A percentile compares a stretch with the other conserved stretches of the same genome.
Conservation (phyloP, 37 sponge, comb jelly and placozoan genomes). For the Spongilla lacustris region DNA sequence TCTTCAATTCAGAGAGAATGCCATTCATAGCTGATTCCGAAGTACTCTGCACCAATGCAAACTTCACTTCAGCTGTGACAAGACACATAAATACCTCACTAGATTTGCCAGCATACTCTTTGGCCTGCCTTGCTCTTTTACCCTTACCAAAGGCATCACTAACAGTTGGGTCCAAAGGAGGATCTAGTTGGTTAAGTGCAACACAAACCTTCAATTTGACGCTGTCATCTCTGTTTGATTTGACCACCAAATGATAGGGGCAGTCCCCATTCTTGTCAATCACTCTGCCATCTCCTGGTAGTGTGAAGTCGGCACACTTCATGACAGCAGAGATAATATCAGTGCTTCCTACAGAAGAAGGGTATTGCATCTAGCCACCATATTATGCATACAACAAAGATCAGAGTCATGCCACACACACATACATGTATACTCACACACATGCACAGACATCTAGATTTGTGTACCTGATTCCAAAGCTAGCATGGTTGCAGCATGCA, state of each 20-base stretch:
- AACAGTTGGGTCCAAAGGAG: not conserved
- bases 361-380: no score
- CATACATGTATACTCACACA: not conserved
- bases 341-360: not conserved
- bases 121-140: not conserved
- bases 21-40: not conserved
- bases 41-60: not conserved
- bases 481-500: conserved; percentile 13
- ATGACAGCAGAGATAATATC: not conserved
- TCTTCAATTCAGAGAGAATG: not conserved
- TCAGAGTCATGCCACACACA: not conserved
- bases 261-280: not conserved
- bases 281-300: not conserved
- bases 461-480: conserved; percentile 66
- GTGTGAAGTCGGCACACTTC: not conserved
- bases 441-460: not conserved
- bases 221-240: not conserved
- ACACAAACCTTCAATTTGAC: conserved; percentile 17
- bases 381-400: no score
- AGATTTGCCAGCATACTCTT: not conserved
- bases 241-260: not conserved
- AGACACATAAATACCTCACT: not conserved
- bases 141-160: not conserved
- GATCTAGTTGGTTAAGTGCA: not conserved
- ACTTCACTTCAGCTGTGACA: not conserved